These are phyloP conservation scores for Poecilia velifera DNA, from an alignment of 2,797 vertebrate genomes.

Conservation along the genomic window DNA sequence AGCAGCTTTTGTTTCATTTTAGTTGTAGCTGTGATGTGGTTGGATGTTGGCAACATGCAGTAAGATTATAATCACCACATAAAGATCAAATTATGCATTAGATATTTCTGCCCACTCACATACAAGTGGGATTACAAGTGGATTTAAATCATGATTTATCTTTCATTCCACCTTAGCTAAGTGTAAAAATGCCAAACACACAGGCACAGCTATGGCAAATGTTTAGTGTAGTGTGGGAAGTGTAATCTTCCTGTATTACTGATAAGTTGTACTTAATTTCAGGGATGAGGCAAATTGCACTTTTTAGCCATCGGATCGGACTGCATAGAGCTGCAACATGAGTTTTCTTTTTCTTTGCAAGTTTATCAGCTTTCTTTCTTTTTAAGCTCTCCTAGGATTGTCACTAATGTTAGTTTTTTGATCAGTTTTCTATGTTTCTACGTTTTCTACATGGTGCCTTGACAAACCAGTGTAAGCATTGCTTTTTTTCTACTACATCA, in stretches of 20 bases:
- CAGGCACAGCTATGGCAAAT: not conserved
- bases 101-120: not conserved
- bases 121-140: not conserved
- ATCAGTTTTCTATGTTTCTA: too few species aligned
- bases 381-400: not conserved
- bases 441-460: too few species aligned
- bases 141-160: slow-evolving; percentile 7
- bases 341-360: not conserved
- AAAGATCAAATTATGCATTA: slow-evolving; percentile 26
- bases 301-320: not conserved
- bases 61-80: slow-evolving; percentile 59
- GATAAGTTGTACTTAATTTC: not conserved
- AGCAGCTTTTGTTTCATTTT: slow-evolving; percentile 24
- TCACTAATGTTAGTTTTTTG: too few species aligned
- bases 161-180: not conserved
- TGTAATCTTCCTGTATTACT: not conserved
- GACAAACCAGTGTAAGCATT: too few species aligned
- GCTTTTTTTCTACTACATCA: not conserved
- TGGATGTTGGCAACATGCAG: slow-evolving; percentile 12
- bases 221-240: not conserved
- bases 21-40: slow-evolving; percentile 20
- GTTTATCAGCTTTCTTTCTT: not conserved
- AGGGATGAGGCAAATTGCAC: not conserved
- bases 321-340: not conserved
- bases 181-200: not conserved